Percentiles rank a stretch among this genome's conserved stretches.
phyloP scores from a whole-genome alignment of 2,888 invertebrate genomes.

The Acronicta alni region DNA sequence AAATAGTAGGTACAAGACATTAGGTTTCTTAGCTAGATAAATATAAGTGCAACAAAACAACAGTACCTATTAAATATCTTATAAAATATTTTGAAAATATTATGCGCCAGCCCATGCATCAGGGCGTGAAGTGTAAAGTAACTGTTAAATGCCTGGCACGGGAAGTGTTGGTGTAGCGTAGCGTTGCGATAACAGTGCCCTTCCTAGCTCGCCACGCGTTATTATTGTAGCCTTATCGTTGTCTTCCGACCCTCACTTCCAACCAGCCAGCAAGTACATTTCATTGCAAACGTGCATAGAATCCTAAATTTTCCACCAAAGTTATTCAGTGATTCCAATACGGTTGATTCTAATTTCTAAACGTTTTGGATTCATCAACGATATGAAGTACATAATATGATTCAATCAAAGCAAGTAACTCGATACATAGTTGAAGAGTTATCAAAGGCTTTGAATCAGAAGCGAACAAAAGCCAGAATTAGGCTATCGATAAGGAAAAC shows the following conservation, averaged over 20 bases:
- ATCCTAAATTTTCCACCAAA: background rate
- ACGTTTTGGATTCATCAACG: background rate
- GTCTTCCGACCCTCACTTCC: slow-evolving; percentile 32
- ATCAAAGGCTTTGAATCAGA: background rate
- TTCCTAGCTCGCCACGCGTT: slow-evolving; percentile 44
- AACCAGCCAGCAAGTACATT: slow-evolving; percentile 7
- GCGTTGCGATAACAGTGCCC: slow-evolving; percentile 47
- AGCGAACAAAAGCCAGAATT: too few relatives aligned
- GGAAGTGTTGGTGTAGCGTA: slow-evolving; percentile 55
- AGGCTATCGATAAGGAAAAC: background rate
- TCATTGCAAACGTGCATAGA: slow-evolving; percentile 3
- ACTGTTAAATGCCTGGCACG: slow-evolving; percentile 65
- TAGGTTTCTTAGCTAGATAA: too few relatives aligned
- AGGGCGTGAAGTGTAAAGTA: slow-evolving; percentile 41
- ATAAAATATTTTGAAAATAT: too few relatives aligned
- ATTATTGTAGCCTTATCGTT: slow-evolving; percentile 48
- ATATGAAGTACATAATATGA: background rate
- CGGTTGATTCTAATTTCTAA: background rate
- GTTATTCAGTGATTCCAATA: too few relatives aligned
- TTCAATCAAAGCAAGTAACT: background rate
- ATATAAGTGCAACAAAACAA: too few relatives aligned
- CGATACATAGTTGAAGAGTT: background rate
- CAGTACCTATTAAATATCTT: too few relatives aligned
- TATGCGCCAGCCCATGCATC: slow-evolving; percentile 41
- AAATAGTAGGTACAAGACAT: too few relatives aligned